phyloP scores from a whole-genome alignment of 2,888 invertebrate genomes.

The Conus canariensis region DNA sequence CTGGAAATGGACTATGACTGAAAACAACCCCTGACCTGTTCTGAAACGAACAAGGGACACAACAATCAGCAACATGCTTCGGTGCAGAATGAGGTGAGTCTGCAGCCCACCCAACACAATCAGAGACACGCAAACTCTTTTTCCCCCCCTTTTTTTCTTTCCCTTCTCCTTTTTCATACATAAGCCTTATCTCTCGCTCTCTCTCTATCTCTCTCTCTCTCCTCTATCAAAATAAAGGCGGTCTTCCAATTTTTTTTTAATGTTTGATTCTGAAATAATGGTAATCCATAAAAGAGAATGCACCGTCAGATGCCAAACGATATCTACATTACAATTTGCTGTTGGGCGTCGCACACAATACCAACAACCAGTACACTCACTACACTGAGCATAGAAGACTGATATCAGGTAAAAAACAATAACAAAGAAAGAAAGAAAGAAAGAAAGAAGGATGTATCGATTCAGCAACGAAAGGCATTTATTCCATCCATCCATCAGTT shows the following conservation, averaged over 20 bases:
- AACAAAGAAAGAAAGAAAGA: too few relatives aligned
- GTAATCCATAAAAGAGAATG: too few relatives aligned
- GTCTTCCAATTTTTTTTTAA: too few relatives aligned
- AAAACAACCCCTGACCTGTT: background rate
- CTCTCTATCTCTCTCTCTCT: too few relatives aligned
- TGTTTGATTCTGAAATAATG: too few relatives aligned
- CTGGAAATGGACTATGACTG: background rate
- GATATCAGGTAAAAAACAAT: background rate
- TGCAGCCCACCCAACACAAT: too few relatives aligned
- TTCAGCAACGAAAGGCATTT: background rate
- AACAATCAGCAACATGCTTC: background rate
- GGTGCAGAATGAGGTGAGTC: too few relatives aligned
- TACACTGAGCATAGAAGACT: background rate
- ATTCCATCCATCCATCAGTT: background rate
- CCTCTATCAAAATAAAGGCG: too few relatives aligned
- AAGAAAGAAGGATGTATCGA: background rate
- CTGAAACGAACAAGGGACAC: background rate
- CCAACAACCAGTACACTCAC: background rate
- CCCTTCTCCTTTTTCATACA: too few relatives aligned
- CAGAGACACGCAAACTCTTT: too few relatives aligned
- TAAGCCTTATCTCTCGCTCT: too few relatives aligned
- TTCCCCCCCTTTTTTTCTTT: too few relatives aligned
- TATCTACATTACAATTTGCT: constrained; percentile 31
- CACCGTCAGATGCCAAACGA: background rate
- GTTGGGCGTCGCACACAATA: background rate